Conservation (phyloP, 2,888 invertebrate genomes). For the Phlogophora meticulosa region DNA sequence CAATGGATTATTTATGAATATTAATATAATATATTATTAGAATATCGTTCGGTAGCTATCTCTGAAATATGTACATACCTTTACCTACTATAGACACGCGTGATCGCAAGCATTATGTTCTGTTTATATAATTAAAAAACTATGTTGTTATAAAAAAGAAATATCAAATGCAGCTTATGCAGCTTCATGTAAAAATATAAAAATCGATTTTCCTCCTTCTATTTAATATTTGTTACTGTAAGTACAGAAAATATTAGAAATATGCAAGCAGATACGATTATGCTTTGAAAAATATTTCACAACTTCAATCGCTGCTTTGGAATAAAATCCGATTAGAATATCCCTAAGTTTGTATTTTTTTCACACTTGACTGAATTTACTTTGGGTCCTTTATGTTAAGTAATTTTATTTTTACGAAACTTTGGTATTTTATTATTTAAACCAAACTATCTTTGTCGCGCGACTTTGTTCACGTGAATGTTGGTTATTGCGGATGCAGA, state of each 20-base stretch:
- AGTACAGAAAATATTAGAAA: background rate
- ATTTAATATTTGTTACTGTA: background rate
- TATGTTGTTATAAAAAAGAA: background rate
- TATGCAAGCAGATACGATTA: conserved; percentile 4
- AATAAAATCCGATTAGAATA: conserved; percentile 5
- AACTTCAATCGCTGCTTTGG: conserved; percentile 8
- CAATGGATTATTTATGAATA: too few relatives aligned
- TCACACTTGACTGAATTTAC: background rate
- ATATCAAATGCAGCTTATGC: background rate
- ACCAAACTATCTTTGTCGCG: too few relatives aligned
- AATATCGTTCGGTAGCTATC: conserved; percentile 20
- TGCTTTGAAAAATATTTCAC: conserved; percentile 12
- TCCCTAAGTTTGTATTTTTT: conserved; percentile 8
- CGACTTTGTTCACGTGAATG: too few relatives aligned
- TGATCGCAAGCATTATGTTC: conserved; percentile 2
- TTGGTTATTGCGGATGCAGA: too few relatives aligned
- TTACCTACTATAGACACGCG: background rate
- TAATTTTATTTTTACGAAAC: background rate
- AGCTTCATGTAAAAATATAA: conserved; percentile 1
- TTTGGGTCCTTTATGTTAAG: background rate
- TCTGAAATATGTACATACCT: background rate
- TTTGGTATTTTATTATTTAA: background rate
- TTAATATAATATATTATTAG: conserved; percentile 8
- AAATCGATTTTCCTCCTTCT: background rate
- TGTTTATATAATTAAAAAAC: background rate